Percentiles rank a stretch among this genome's conserved stretches.
Evolutionary conservation across 1,140 invertebrate genomes (phyloP).

Genomic region (Tetramorium parvispinum): DNA sequence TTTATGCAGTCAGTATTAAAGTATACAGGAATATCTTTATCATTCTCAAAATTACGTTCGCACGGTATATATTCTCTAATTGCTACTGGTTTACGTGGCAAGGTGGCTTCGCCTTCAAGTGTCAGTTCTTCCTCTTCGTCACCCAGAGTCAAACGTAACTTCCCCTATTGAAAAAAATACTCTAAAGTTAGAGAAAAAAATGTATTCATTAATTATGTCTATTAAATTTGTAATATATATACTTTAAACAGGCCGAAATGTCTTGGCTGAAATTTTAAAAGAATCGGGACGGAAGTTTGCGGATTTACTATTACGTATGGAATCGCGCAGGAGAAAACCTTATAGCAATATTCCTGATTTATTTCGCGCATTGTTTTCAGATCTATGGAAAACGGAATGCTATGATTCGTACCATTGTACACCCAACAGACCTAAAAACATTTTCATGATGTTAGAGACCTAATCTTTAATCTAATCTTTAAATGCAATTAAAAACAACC

Average conservation of each 20-base stretch:
- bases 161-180: slow-evolving; percentile 62
- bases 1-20: slow-evolving; percentile 72
- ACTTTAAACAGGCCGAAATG: slow-evolving; percentile 74
- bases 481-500: slow-evolving; percentile 49
- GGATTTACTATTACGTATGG: slow-evolving; percentile 60
- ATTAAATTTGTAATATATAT: neutral
- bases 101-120: slow-evolving; percentile 68
- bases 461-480: neutral
- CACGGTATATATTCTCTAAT: slow-evolving; percentile 24
- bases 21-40: slow-evolving; percentile 70
- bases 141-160: slow-evolving; percentile 68
- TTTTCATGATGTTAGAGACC: neutral
- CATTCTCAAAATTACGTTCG: slow-evolving; percentile 51
- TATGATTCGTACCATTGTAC: slow-evolving; percentile 70
- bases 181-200: neutral
- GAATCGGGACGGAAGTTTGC: slow-evolving; percentile 59
- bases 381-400: slow-evolving; percentile 70
- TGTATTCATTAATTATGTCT: neutral
- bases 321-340: slow-evolving; percentile 74
- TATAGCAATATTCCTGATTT: slow-evolving; percentile 68
- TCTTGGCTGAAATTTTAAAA: slow-evolving; percentile 78
- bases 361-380: slow-evolving; percentile 58
- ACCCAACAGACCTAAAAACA: slow-evolving; percentile 75
- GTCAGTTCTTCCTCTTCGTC: slow-evolving; percentile 62
- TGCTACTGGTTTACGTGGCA: neutral